These are phyloP conservation scores for Dugesia japonica DNA, from an alignment of 2,888 invertebrate species.

Conservation along the genomic window DNA sequence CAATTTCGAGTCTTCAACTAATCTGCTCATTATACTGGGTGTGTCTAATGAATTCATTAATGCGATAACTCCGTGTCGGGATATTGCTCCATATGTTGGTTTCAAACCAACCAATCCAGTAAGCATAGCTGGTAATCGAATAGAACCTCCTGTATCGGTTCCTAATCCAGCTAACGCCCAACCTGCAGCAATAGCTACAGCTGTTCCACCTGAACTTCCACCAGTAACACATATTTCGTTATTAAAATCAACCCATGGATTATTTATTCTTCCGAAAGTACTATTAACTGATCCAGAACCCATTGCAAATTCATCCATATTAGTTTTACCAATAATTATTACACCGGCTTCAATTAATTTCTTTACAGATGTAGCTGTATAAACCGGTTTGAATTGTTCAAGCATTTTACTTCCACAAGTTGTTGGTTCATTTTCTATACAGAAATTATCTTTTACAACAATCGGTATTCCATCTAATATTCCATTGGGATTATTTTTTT, in stretches of 20 bases:
- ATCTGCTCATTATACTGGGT: constrained; percentile 71
- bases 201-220: constrained; percentile 92
- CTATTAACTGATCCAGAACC: constrained; percentile 53
- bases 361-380: constrained; percentile 74
- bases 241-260: constrained; percentile 62
- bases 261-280: constrained; percentile 67
- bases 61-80: constrained; percentile 80
- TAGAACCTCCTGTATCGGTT: constrained; percentile 93
- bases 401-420: constrained; percentile 68
- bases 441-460: constrained; percentile 30
- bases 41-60: constrained; percentile 93
- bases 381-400: constrained; percentile 66
- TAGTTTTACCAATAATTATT: constrained; percentile 77
- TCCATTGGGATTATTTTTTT: background rate
- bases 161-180: constrained; percentile 54
- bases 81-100: constrained; percentile 82
- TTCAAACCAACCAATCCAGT: constrained; percentile 87
- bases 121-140: constrained; percentile 81
- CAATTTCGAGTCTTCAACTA: constrained; percentile 61
- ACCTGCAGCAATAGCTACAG: constrained; percentile 74
- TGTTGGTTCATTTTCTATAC: constrained; percentile 50
- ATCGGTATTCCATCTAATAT: constrained; percentile 27
- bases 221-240: constrained; percentile 50
- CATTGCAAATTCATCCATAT: constrained; percentile 97
- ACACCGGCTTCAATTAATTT: constrained; percentile 57